phyloP scores from a whole-genome alignment of 1,140 invertebrate genomes.

The Steinernema khuongi region DNA sequence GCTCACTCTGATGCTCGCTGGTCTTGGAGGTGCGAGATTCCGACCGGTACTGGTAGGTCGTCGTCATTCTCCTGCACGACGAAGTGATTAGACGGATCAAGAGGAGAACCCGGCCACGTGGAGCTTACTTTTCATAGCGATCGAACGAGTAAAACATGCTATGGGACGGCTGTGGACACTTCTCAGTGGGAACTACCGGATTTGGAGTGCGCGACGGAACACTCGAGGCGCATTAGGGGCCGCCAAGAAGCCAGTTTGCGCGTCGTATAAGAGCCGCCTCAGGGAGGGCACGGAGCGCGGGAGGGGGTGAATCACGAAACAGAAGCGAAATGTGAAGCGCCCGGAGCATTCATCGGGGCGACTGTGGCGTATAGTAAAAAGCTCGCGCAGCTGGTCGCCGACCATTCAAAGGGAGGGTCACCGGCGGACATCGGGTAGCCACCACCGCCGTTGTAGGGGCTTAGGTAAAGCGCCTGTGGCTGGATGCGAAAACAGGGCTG shows the following conservation, averaged over 20 bases:
- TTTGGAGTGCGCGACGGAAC: neutral
- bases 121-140: conserved; percentile 4
- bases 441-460: neutral
- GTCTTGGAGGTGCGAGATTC: neutral
- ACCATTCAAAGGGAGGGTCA: too few relatives aligned
- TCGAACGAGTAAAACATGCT: neutral
- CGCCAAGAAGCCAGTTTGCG: neutral
- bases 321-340: neutral
- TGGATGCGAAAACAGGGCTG: neutral
- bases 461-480: conserved; percentile 9
- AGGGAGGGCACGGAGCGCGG: neutral
- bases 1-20: neutral
- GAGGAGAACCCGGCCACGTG: neutral
- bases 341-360: neutral
- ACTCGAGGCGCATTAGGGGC: neutral
- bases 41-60: neutral
- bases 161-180: neutral
- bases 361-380: neutral
- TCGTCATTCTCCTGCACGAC: neutral
- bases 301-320: neutral
- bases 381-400: neutral
- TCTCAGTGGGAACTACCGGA: neutral
- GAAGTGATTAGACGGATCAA: neutral
- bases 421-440: neutral
- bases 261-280: neutral